Percentiles rank a stretch among this genome's conserved stretches.
Evolutionary conservation across 2,888 invertebrate genomes (phyloP).

Genomic region (Parnassius apollo): DNA sequence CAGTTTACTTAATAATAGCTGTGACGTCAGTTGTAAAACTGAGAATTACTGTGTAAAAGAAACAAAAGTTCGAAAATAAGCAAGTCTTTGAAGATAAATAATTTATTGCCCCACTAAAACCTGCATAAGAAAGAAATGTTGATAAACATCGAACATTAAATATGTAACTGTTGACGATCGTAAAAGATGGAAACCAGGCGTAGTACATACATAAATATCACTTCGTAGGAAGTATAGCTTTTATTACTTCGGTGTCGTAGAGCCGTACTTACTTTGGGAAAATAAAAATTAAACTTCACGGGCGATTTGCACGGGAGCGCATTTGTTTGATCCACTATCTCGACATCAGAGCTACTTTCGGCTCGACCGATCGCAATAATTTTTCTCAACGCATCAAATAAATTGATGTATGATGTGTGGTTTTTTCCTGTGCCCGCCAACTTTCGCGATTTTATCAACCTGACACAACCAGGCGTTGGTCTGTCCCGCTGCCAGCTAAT

Average conservation of each 20-base stretch:
- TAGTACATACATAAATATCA: conserved; percentile 69
- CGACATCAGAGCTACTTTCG: conserved; percentile 44
- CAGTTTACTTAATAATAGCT: conserved; percentile 56
- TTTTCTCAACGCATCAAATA: conserved; percentile 67
- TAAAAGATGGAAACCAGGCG: conserved; percentile 76
- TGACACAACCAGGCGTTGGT: conserved; percentile 45
- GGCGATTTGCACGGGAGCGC: conserved; percentile 60
- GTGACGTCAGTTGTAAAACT: conserved; percentile 60
- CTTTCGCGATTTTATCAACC: conserved; percentile 59
- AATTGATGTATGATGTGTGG: conserved; percentile 61
- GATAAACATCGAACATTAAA: conserved; percentile 81
- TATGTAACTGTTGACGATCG: conserved; percentile 80
- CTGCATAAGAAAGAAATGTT: conserved; percentile 80
- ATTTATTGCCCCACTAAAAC: conserved; percentile 78
- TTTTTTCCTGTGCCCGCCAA: conserved; percentile 39
- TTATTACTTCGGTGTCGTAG: conserved; percentile 63
- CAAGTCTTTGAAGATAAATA: conserved; percentile 78
- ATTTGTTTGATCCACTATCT: conserved; percentile 62
- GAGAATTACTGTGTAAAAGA: conserved; percentile 53
- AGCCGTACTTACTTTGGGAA: conserved; percentile 54
- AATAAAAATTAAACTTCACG: conserved; percentile 68
- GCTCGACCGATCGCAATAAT: conserved; percentile 56
- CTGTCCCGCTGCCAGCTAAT: conserved; percentile 55
- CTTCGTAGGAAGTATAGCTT: conserved; percentile 68
- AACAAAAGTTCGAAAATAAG: conserved; percentile 78